phyloP scores from a whole-genome alignment of 2,797 vertebrate species.

The Anabas testudineus region DNA sequence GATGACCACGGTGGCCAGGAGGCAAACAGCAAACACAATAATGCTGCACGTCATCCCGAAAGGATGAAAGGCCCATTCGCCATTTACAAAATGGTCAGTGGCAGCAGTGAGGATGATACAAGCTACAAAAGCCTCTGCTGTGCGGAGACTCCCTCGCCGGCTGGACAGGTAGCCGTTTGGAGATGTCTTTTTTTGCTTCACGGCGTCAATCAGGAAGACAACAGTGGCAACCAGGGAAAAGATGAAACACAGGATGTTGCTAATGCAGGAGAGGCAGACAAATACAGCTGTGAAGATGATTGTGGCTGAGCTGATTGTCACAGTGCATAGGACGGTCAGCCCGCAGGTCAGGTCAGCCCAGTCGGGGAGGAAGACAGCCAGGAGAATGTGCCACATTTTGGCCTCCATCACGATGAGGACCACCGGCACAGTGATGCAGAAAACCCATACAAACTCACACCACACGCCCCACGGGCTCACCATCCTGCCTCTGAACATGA shows the following conservation, averaged over 20 bases:
- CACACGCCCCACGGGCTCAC: conserved; percentile 56
- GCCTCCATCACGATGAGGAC: conserved; percentile 77
- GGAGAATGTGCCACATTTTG: conserved; percentile 37
- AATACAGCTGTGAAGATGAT: conserved; percentile 74
- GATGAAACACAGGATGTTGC: conserved; percentile 68
- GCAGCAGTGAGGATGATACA: conserved; percentile 80
- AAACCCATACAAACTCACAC: conserved; percentile 86
- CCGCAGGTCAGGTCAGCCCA: conserved; percentile 78
- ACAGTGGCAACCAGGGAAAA: conserved; percentile 76
- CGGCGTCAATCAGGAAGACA: conserved; percentile 73
- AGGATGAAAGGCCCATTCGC: rapidly evolving
- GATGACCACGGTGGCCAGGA: conserved; percentile 78
- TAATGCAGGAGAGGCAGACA: conserved; percentile 39
- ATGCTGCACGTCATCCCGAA: conserved; percentile 72
- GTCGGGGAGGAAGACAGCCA: conserved; percentile 44
- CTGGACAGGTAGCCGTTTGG: conserved; percentile 80
- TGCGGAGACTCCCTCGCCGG: conserved; percentile 78
- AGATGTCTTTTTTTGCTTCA: conserved; percentile 53
- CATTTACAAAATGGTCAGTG: conserved; percentile 12
- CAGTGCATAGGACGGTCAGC: conserved; percentile 72
- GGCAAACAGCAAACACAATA: conserved; percentile 80
- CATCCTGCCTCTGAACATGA: conserved; percentile 44
- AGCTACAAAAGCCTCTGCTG: conserved; percentile 76
- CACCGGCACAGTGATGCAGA: conserved; percentile 74
- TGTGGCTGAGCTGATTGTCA: conserved; percentile 79